Evolutionary conservation across 2,888 invertebrate species (phyloP), one percentile per base, ranked within the genome.

Genomic region (Hyalella azteca): DNA sequence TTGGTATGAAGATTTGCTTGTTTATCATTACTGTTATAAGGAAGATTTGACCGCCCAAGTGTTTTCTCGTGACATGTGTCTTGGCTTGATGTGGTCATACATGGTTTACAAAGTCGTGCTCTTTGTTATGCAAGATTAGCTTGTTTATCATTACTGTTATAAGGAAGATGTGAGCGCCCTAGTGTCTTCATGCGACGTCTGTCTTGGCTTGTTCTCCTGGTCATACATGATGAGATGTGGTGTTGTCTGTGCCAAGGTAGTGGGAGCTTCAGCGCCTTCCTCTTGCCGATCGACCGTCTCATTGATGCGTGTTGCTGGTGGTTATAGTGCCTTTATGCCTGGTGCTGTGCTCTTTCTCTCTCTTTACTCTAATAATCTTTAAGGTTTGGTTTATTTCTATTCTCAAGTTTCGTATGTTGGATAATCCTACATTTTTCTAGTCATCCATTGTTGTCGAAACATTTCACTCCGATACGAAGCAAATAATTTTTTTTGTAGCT

Each of bases 251-350:
- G 66, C 66, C 66, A 66, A 66, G 66, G 66, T 29, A 66, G 39
- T n/a, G 66, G 66, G 36, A 66, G 66, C 36, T 36, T 9, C 66
- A 66, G 66, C 66, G 36, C 36, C 66, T 66, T 36, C 36, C 66
- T 66, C 29, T 66, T 36, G 66, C 66, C 66, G 36, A 66, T 32
- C 66, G 66, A 29, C 66, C 66, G 66, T 29, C 66, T n/a, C 36
- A 19, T 66, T 66, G 36, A 32, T 66, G 66, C 66, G 45, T 45
- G 45, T 45, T 45, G 15, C 45, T 45, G 45, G 15, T 45, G 22
- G 36, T 66, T 39, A 66, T 66, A 66, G 66, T 66, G 66, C 66
- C 66, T 66, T 66, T 29, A 66, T 66, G 66, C 66, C 66, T 66
- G 66, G 66, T 66, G 66, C 66, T 66, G 66, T 66, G 66, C 36